Percentiles rank a stretch among this genome's conserved stretches.
phyloP scores from a whole-genome alignment of 2,113 vertebrate genomes.

The Dermatemys mawii region DNA sequence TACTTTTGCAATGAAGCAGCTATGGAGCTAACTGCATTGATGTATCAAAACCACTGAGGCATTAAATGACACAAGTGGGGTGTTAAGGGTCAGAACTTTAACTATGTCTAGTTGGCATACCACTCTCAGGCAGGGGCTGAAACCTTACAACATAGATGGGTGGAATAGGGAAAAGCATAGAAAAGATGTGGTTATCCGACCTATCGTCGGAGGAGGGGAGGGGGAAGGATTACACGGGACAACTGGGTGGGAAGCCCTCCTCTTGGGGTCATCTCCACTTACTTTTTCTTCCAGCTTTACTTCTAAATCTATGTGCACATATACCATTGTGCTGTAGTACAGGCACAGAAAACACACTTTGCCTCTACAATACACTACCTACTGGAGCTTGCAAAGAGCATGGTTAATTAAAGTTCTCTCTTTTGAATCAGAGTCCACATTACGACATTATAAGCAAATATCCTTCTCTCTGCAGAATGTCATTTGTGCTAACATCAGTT shows the following conservation, averaged over 20 bases:
- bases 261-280: background rate
- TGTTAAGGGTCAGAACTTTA: background rate
- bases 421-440: background rate
- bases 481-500: background rate
- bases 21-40: background rate
- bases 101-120: background rate
- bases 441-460: background rate
- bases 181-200: too few relatives aligned
- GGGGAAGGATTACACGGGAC: too few relatives aligned
- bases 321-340: background rate
- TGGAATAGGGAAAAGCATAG: too few relatives aligned
- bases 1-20: background rate
- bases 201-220: too few relatives aligned
- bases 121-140: background rate
- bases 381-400: background rate
- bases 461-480: background rate
- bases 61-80: background rate
- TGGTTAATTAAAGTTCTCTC: background rate
- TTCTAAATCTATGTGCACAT: background rate
- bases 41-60: background rate
- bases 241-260: too few relatives aligned
- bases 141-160: background rate
- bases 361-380: background rate
- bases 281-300: background rate
- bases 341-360: background rate